Percentiles rank a stretch among this genome's conserved stretches.
phyloP scores from a whole-genome alignment of 2,113 vertebrate genomes.

The Mus musculus region DNA sequence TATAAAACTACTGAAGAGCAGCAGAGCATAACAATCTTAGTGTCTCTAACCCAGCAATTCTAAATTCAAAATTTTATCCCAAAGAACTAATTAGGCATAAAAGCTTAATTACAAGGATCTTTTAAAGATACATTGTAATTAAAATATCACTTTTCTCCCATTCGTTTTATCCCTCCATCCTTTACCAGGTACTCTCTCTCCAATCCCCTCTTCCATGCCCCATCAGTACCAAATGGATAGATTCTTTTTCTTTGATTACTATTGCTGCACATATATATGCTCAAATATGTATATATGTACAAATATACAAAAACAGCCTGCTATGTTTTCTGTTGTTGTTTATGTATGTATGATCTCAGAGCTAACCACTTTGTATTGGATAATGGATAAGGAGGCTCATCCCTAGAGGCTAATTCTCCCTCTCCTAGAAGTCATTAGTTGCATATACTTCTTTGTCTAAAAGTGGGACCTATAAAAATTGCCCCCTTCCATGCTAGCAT shows the following conservation, averaged over 20 bases:
- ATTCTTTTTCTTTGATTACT: neutral
- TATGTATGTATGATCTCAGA: neutral
- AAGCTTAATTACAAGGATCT: neutral
- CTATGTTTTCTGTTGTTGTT: neutral
- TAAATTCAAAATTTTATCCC: neutral
- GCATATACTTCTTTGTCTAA: neutral
- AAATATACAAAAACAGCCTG: neutral
- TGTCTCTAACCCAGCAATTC: neutral
- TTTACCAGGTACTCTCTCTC: neutral
- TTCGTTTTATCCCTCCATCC: neutral
- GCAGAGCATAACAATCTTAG: neutral
- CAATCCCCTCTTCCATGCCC: neutral
- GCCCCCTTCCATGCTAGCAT: neutral
- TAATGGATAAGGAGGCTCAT: neutral
- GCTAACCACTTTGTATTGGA: neutral
- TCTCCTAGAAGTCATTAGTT: neutral
- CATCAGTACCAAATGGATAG: neutral
- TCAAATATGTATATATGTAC: neutral
- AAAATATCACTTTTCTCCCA: neutral
- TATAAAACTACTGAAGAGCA: neutral
- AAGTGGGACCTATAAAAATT: neutral
- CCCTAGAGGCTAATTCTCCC: neutral
- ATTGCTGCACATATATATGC: neutral
- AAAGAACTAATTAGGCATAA: neutral
- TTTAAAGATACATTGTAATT: neutral